phyloP scores from a whole-genome alignment of 2,113 vertebrate genomes.

The Erythrocercus mccallii region DNA sequence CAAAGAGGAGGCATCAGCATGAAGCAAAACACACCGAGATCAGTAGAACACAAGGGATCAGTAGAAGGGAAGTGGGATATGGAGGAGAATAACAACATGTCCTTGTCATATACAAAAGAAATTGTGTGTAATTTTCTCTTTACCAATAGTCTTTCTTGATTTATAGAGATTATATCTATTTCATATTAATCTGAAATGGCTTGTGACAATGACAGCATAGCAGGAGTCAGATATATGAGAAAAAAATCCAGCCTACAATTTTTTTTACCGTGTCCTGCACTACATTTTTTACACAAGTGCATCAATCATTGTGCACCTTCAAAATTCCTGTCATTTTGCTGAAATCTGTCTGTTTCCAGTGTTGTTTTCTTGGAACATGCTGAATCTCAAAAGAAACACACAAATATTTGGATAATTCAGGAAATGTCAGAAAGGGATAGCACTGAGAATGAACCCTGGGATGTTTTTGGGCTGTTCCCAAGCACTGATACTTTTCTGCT shows the following conservation, averaged over 20 bases:
- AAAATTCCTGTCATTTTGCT: neutral
- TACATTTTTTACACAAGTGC: neutral
- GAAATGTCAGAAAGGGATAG: slow-evolving; percentile 1
- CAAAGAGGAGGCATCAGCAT: neutral
- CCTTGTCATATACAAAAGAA: neutral
- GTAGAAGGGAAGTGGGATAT: neutral
- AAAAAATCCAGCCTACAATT: neutral
- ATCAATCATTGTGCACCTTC: neutral
- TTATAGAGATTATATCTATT: neutral
- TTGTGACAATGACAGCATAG: neutral
- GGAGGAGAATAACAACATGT: neutral
- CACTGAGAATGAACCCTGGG: neutral
- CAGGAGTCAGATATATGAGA: neutral
- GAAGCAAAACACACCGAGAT: neutral
- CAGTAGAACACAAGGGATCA: neutral
- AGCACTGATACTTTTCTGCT: neutral
- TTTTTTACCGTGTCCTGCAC: neutral
- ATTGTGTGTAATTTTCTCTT: neutral
- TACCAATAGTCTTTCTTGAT: neutral
- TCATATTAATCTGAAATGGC: neutral
- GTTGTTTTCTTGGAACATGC: neutral
- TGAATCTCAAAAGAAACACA: slow-evolving; percentile 15
- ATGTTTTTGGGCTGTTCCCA: neutral
- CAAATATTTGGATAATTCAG: slow-evolving; percentile 51
- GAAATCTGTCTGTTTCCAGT: neutral